Evolutionary conservation across 2,113 vertebrate species (phyloP), one percentile per base, ranked within the genome.

Genomic region (Turdus rufiventris): DNA sequence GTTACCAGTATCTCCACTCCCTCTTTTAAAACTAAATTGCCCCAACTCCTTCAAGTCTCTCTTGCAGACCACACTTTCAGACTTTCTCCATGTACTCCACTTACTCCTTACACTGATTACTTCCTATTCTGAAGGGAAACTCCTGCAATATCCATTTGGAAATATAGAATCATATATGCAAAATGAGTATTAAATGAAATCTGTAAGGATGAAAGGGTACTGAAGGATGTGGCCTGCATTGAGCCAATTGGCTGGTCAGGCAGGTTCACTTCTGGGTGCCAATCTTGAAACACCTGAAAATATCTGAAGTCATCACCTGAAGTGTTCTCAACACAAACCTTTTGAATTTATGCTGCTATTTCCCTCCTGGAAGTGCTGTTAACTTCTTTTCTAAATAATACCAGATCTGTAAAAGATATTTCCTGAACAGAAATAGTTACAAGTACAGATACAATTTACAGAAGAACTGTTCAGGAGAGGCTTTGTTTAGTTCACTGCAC

Each of bases 391-490:
- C 71, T 56, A 83, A 80, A 71, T 33, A 85, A 54, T 33, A 77
- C 17, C 7, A 48, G 67, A 78, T 50, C 82, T 71, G 43, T 67
- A 92, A 53, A 71, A 84, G 79, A 19, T 57, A 61, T n/a, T 88
- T 85, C 60, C 75, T 38, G 67, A 88, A 83, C 23, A 78, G 77
- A 88, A 90, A 51, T 34, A 83, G 43, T 56, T 71, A 68, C 63
- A 77, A 83, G 63, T n/a, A 74, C 5, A 57, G 51, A 67, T 31
- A 82, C 25, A 78, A 72, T 61, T 91, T 62, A 45, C 0, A 67
- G 73, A 73, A 92, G 34, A 85, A 62, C 61, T 47, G 38, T 25
- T 88, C 1, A 2, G 53, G 31, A 57, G 50, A 88, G 68, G 47
- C 42, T 89, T 73, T 87, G 61, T 77, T 63, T 66, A 83, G 51